Evolutionary conservation across 2,888 invertebrate genomes (phyloP).

Genomic region (Arenicola marina): DNA sequence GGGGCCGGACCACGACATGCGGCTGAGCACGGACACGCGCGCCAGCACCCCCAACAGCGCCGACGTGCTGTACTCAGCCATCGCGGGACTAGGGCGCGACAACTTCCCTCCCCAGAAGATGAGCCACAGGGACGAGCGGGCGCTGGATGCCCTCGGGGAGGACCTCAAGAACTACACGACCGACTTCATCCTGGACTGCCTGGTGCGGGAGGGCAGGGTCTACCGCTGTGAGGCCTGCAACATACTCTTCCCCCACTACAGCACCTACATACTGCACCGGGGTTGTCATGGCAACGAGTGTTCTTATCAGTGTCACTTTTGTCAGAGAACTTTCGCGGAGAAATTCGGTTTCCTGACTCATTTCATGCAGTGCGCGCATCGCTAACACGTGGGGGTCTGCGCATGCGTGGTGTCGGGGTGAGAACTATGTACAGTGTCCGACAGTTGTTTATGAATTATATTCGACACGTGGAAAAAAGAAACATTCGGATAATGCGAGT

Average conservation of each 20-base stretch:
- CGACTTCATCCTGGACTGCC: slow-evolving; percentile 8
- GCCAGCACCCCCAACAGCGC: background rate
- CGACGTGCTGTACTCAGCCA: background rate
- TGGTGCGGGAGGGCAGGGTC: slow-evolving; percentile 22
- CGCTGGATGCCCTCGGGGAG: background rate
- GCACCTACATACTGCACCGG: slow-evolving; percentile 29
- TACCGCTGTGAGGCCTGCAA: slow-evolving; percentile 26
- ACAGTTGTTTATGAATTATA: too few species aligned
- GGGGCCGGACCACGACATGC: background rate
- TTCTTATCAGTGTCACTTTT: slow-evolving; percentile 31
- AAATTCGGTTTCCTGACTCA: slow-evolving; percentile 31
- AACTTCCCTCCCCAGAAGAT: background rate
- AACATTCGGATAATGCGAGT: too few species aligned
- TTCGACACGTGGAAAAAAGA: too few species aligned
- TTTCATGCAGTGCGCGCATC: slow-evolving; percentile 25
- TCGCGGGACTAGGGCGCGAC: background rate
- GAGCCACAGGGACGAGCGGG: background rate
- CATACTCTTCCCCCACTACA: slow-evolving; percentile 29
- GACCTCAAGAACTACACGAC: slow-evolving; percentile 2
- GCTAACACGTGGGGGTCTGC: too few species aligned
- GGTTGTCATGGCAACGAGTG: slow-evolving; percentile 28
- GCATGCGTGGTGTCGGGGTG: too few species aligned
- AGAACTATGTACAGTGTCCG: too few species aligned
- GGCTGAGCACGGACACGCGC: background rate
- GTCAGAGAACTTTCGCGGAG: slow-evolving; percentile 19